These are phyloP conservation scores for Actinernus sp. DNA, from an alignment of 92 coral and sea anemone genomes.

Conservation along the genomic window DNA sequence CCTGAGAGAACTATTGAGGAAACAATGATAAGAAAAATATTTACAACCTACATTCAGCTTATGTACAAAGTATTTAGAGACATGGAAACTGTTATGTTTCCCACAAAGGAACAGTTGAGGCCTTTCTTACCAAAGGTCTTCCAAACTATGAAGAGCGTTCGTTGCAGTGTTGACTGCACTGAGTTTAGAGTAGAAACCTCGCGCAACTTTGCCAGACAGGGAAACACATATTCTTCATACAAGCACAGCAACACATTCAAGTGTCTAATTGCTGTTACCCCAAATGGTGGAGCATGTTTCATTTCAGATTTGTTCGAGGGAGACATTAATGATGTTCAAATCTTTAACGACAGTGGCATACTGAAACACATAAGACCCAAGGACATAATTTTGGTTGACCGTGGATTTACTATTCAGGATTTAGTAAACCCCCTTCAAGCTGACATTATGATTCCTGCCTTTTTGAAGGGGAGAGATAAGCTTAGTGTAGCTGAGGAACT, in stretches of 20 bases:
- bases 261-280: conserved; percentile 71
- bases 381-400: conserved; percentile 50
- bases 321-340: conserved; percentile 55
- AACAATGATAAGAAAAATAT: conserved; percentile 44
- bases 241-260: conserved; percentile 77
- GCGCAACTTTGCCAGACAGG: conserved; percentile 71
- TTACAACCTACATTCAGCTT: conserved; percentile 68
- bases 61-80: conserved; percentile 57
- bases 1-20: conserved; percentile 30
- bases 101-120: conserved; percentile 23
- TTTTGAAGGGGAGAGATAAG: too few species aligned
- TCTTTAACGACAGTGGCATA: conserved; percentile 64
- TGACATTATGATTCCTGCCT: conserved; percentile 43
- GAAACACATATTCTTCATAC: conserved; percentile 59
- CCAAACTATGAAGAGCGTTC: conserved; percentile 58
- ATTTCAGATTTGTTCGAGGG: conserved; percentile 70
- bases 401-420: conserved; percentile 66
- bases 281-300: conserved; percentile 63
- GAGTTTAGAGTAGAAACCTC: conserved; percentile 61
- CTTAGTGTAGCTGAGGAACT: too few species aligned
- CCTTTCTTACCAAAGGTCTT: conserved; percentile 64
- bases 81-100: conserved; percentile 58
- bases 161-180: conserved; percentile 74
- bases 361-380: conserved; percentile 39
- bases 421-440: conserved; percentile 64